Evolutionary conservation across 2,113 vertebrate genomes (phyloP), one percentile per base, ranked within the genome.

Genomic region (Amazona vittata): DNA sequence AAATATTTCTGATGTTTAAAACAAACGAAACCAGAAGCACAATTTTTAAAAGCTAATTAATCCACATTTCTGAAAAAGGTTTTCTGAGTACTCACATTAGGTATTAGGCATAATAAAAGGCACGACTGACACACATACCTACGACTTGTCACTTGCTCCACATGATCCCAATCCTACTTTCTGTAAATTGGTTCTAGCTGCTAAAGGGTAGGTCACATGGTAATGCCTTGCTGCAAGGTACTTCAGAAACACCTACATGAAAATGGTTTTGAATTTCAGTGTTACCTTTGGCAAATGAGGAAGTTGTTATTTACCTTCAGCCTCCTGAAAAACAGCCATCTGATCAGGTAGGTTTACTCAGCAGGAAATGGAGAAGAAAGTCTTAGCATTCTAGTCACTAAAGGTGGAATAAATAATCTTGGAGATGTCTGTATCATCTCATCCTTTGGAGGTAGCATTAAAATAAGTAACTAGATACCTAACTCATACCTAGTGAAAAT

Each of bases 181-280:
- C 5, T 31, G 12, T 33, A 90, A 79, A 77, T 7, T 59, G 2
- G 4, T 6, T 86, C 26, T 73, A 55, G 37, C 31, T 83, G 12
- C 20, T 57, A 65, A 6, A 83, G 6, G 19, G 16, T 19, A 43
- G 13, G 49, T 17, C 44, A 82, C 6, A 3, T 3, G 4, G 9
- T n/a, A 64, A 47, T 1, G 1, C 31, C 31, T 69, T 0, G 0
- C 31, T 26, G 26, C 83, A 76, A 68, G 15, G 10, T 41, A 65
- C 19, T 73, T 88, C 73, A 89, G 55, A 84, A 89, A 67, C 28
- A 89, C 13, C 19, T 69, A 16, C 0, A 6, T 31, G 35, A 91
- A 96, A 94, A 28, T 12, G 11, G 11, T 35, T 91, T 70, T 84
- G 20, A 93, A 93, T 97, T 93, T 96, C 46, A 85, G 13, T 37